phyloP scores from a whole-genome alignment of 2,113 vertebrate genomes.

The Cardinalis cardinalis region DNA sequence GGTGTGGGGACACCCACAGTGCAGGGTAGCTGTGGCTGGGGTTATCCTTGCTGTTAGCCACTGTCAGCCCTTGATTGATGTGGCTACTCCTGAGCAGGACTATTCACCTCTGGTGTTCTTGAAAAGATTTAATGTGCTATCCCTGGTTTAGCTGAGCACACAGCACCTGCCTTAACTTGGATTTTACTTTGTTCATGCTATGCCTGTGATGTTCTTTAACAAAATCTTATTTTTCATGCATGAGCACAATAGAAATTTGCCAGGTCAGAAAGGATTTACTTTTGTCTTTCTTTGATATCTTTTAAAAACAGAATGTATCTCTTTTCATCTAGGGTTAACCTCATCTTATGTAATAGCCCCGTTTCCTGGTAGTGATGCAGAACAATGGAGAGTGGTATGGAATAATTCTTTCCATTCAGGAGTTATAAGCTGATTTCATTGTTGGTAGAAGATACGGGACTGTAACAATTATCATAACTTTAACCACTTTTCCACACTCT shows the following conservation, averaged over 20 bases:
- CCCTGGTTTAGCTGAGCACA: not conserved
- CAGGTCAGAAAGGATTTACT: not conserved
- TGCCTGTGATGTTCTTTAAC: not conserved
- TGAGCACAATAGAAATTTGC: not conserved
- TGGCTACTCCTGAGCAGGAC: not conserved
- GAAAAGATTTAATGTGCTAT: not conserved
- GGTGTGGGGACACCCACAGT: rapidly evolving
- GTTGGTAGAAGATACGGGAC: conserved; percentile 23
- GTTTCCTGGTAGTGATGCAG: conserved; percentile 24
- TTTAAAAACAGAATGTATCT: not conserved
- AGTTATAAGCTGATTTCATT: conserved; percentile 23
- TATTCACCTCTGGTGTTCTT: not conserved
- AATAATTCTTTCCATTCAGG: conserved; percentile 51
- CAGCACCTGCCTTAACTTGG: not conserved
- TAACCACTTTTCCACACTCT: conserved; percentile 19
- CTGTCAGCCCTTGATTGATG: not conserved
- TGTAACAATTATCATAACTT: conserved; percentile 21
- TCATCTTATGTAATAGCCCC: conserved; percentile 2
- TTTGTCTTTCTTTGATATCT: not conserved
- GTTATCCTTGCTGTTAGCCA: not conserved
- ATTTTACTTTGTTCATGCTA: not conserved
- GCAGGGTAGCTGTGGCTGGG: not conserved
- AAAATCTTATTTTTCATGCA: not conserved
- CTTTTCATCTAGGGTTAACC: not conserved
- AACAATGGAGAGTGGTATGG: not conserved